Evolutionary conservation across 2,113 vertebrate species (phyloP).

Genomic region (Urocolius indicus): DNA sequence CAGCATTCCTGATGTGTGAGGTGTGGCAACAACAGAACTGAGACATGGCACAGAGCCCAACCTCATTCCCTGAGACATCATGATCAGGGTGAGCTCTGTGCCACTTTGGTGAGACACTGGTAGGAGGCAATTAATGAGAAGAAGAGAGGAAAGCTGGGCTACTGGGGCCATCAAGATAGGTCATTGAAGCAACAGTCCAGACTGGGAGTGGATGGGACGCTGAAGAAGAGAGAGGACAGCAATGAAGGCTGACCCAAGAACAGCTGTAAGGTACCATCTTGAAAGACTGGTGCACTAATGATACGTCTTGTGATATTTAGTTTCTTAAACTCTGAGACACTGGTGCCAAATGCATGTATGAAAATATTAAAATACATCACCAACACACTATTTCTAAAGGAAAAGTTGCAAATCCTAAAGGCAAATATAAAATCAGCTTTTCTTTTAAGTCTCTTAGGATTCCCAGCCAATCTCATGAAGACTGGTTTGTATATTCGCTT

Average conservation of each 20-base stretch:
- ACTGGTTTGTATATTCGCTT: accelerated
- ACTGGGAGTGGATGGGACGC: background rate
- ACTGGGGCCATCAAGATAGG: background rate
- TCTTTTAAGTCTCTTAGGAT: background rate
- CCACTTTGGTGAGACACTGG: background rate
- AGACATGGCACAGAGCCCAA: background rate
- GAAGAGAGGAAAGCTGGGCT: background rate
- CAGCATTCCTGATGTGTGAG: constrained; percentile 14
- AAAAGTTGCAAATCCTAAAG: background rate
- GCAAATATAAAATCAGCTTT: background rate
- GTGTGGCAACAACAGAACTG: background rate
- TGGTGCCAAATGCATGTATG: background rate
- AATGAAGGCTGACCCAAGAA: background rate
- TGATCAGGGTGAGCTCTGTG: background rate
- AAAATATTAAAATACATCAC: background rate
- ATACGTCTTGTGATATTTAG: background rate
- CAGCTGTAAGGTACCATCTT: background rate
- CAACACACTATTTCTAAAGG: background rate
- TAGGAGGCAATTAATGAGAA: background rate
- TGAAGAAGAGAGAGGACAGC: background rate
- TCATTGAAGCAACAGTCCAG: background rate
- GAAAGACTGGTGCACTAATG: background rate
- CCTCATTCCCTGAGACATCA: background rate
- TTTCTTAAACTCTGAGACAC: background rate
- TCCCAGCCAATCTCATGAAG: background rate